Evolutionary conservation across 2,888 invertebrate genomes (phyloP), one percentile per base, ranked within the genome.

Genomic region (Lycaena phlaeas): DNA sequence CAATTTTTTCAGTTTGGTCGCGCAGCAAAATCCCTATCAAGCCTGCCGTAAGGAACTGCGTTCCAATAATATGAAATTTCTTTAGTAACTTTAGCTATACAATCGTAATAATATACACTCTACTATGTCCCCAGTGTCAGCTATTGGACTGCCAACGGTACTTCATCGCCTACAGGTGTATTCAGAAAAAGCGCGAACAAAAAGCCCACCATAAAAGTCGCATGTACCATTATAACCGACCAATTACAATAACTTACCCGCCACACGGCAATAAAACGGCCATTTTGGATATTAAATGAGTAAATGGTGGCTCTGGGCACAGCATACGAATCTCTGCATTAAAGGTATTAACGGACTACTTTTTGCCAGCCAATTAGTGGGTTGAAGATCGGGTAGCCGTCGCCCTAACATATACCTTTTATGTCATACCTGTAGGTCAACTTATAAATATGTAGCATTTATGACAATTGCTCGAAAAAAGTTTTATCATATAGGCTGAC

Each of bases 311-410:
- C 51, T 51, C 56, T 52, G 60, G 53, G 54, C 57, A 58, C 54
- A 48, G 81, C 65, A 81, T 82, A 81, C 81, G 62, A 82, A 84
- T 84, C 73, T 72, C 61, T 67, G 62, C 61, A 76, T 81, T 79
- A 72, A 63, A 64, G 63, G 66, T 63, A 77, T 75, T 73, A 73
- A 59, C 69, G 65, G 64, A 45, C 49, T 53, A 55, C 52, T 71
- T 62, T 61, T 62, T 51, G 49, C 48, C 43, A 52, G 40, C 67
- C 70, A 73, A 73, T 74, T 72, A 74, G 70, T 56, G 67, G 12
- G 11, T 10, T 17, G 30, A 25, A 17, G 39, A 41, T 37, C 34
- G 30, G 27, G 10, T 14, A 14, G 11, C 4, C 9, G 9, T 12
- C 6, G n/a, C 18, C 18, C 17, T 18, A 17, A 10, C 34, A 18